These are phyloP conservation scores for Subacronicta megacephala DNA, from an alignment of 2,888 invertebrate genomes.

Conservation along the genomic window DNA sequence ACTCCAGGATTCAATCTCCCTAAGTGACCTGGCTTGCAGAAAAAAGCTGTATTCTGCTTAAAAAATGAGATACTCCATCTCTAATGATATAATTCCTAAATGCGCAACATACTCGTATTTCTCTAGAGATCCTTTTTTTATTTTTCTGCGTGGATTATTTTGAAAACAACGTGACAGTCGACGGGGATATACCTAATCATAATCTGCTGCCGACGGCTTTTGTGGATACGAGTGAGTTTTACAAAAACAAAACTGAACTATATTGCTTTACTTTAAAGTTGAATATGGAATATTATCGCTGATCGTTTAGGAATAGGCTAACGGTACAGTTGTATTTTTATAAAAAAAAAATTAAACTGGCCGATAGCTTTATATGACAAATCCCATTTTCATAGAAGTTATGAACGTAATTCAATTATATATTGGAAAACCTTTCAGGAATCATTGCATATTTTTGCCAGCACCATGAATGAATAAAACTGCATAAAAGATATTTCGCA, in stretches of 20 bases:
- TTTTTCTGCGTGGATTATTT: conserved; percentile 55
- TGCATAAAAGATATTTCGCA: conserved; percentile 42
- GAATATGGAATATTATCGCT: neutral
- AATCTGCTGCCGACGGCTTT: conserved; percentile 1
- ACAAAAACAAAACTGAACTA: conserved; percentile 11
- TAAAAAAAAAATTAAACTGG: too few relatives aligned
- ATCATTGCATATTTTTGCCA: conserved; percentile 6
- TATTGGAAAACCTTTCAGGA: neutral
- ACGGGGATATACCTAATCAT: conserved; percentile 10
- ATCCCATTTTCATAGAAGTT: neutral
- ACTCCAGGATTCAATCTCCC: conserved; percentile 42
- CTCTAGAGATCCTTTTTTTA: conserved; percentile 51
- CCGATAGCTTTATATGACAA: neutral
- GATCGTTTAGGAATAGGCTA: too few relatives aligned
- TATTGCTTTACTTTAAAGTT: neutral
- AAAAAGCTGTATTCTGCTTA: conserved; percentile 17
- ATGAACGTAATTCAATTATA: conserved; percentile 4
- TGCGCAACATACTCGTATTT: conserved; percentile 22
- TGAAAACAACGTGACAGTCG: conserved; percentile 31
- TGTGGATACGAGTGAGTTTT: neutral
- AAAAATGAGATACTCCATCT: conserved; percentile 17
- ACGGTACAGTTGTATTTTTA: too few relatives aligned
- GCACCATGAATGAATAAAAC: conserved; percentile 9
- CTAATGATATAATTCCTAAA: conserved; percentile 14
- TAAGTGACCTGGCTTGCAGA: conserved; percentile 42